phyloP scores from a whole-genome alignment of 2,797 vertebrate species.

The Trachops cirrhosus region DNA sequence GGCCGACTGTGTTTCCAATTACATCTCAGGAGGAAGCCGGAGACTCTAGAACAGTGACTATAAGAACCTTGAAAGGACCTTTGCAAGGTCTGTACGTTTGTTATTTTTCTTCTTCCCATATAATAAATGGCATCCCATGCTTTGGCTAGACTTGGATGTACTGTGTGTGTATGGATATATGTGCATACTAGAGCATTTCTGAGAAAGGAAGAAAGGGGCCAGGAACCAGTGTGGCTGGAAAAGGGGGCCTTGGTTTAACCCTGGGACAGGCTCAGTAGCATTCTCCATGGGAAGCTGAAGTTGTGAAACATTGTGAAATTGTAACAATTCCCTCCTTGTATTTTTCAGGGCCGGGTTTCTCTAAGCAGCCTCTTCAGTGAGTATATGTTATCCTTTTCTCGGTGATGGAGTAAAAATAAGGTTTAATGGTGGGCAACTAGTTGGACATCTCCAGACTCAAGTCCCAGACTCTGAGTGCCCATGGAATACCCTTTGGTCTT shows the following conservation, averaged over 20 bases:
- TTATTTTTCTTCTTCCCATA: background rate
- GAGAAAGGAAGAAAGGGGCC: background rate
- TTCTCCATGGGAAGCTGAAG: background rate
- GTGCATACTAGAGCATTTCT: background rate
- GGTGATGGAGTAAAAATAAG: background rate
- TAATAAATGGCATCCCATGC: background rate
- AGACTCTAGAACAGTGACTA: background rate
- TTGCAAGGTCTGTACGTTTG: background rate
- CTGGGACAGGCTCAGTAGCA: background rate
- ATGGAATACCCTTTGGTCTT: background rate
- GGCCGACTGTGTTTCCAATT: constrained; percentile 61
- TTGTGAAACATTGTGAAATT: background rate
- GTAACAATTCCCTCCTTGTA: background rate
- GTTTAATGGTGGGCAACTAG: background rate
- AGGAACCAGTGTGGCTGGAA: background rate
- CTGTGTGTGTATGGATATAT: background rate
- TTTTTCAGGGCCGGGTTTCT: background rate
- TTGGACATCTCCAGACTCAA: background rate
- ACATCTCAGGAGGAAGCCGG: constrained; percentile 48
- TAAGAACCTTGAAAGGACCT: constrained; percentile 54
- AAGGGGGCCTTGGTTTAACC: background rate
- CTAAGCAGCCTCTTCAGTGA: background rate
- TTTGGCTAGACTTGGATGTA: background rate
- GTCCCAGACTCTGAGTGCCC: background rate
- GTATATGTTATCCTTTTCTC: background rate